These are phyloP conservation scores for Phrynocephalus vlangalii DNA, from an alignment of 2,797 vertebrate species.

Conservation along the genomic window DNA sequence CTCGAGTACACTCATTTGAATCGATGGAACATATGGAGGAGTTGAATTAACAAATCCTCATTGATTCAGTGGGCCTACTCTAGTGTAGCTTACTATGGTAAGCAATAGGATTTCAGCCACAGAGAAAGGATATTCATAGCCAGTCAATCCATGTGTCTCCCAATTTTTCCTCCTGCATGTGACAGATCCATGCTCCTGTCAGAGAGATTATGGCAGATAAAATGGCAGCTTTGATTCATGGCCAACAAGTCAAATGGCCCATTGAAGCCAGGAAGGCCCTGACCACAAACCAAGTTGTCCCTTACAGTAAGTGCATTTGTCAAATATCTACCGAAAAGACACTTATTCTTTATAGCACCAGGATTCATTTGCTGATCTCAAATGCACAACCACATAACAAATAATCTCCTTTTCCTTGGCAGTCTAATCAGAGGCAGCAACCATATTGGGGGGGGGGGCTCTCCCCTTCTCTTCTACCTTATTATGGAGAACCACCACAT, in stretches of 20 bases:
- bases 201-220: background rate
- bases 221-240: background rate
- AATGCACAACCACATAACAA: background rate
- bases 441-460: too few relatives aligned
- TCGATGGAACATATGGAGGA: too few relatives aligned
- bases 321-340: background rate
- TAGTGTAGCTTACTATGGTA: too few relatives aligned
- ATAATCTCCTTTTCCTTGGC: background rate
- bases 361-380: background rate
- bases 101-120: too few relatives aligned
- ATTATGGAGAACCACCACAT: slow-evolving; percentile 96
- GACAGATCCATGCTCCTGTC: background rate
- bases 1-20: too few relatives aligned
- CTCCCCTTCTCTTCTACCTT: slow-evolving; percentile 81
- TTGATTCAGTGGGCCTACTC: too few relatives aligned
- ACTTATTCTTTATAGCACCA: background rate
- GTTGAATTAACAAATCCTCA: too few relatives aligned
- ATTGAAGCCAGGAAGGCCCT: background rate
- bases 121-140: background rate
- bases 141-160: background rate
- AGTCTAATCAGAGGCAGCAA: background rate
- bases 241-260: background rate
- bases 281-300: background rate
- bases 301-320: background rate
- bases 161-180: background rate